Evolutionary conservation across 2,113 vertebrate species (phyloP).

Genomic region (Gorsachius goisagi): DNA sequence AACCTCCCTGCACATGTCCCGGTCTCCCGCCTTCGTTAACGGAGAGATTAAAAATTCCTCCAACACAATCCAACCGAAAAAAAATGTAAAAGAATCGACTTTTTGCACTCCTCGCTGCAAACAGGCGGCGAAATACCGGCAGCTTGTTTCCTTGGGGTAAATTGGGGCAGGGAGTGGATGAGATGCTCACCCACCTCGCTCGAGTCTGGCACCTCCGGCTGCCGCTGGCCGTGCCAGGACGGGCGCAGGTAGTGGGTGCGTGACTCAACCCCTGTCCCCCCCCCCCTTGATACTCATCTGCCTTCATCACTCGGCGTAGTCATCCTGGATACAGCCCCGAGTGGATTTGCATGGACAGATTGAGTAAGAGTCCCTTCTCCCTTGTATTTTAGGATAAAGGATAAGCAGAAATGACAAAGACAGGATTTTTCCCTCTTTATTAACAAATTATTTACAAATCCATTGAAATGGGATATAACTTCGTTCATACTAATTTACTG

Average conservation of each 20-base stretch:
- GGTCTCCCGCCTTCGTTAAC: rapidly evolving
- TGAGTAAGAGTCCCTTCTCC: neutral
- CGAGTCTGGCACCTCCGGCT: neutral
- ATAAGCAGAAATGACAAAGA: neutral
- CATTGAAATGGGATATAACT: neutral
- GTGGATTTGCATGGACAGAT: neutral
- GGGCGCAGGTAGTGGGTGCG: neutral
- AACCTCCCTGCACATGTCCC: neutral
- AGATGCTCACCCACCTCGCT: neutral
- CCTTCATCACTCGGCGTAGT: neutral
- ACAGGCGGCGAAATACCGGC: rapidly evolving
- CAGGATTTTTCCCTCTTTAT: neutral
- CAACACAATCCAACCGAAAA: neutral
- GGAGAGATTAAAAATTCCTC: neutral
- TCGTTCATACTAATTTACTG: neutral
- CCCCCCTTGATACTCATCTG: neutral
- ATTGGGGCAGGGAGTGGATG: neutral
- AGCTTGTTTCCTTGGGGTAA: neutral
- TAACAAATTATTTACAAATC: conserved; percentile 25
- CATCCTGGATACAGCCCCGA: neutral
- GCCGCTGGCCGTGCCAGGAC: neutral
- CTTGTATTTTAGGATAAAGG: neutral
- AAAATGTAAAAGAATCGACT: neutral
- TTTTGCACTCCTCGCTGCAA: neutral
- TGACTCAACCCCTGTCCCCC: neutral